Evolutionary conservation across 2,888 invertebrate genomes (phyloP).

Genomic region (Plebejus argus): DNA sequence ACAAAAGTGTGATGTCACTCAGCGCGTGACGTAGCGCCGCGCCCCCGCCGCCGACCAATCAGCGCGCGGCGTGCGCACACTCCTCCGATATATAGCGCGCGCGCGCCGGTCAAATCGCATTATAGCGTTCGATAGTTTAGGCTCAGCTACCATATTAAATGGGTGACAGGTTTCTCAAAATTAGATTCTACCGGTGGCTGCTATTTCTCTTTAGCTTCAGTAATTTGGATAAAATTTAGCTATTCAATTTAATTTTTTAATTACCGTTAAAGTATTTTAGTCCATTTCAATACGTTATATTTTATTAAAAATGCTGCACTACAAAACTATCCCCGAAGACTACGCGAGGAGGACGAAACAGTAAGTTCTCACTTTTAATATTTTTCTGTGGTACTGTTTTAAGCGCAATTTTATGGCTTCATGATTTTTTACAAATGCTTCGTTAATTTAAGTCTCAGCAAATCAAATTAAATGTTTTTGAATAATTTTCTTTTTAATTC

Average conservation of each 20-base stretch:
- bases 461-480: no score
- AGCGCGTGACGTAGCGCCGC: conserved; percentile 53
- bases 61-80: conserved; percentile 54
- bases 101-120: conserved; percentile 53
- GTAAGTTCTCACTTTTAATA: conserved; percentile 54
- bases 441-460: no score
- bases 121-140: conserved; percentile 50
- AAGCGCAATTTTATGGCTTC: no score
- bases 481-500: no score
- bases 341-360: conserved; percentile 66
- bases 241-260: conserved; percentile 35
- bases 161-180: conserved; percentile 72
- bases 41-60: conserved; percentile 73
- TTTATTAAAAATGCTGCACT: conserved; percentile 67
- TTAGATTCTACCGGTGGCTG: conserved; percentile 75
- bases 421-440: no score
- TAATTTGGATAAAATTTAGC: conserved; percentile 69
- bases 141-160: conserved; percentile 61
- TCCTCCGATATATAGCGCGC: conserved; percentile 65
- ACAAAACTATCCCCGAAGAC: conserved; percentile 66
- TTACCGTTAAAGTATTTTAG: conserved; percentile 41
- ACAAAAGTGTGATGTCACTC: conserved; percentile 25
- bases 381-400: neutral
- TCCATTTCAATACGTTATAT: conserved; percentile 42
- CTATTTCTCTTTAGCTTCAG: conserved; percentile 79